phyloP scores from a whole-genome alignment of 1,140 invertebrate genomes.

The Bactericera cockerelli region DNA sequence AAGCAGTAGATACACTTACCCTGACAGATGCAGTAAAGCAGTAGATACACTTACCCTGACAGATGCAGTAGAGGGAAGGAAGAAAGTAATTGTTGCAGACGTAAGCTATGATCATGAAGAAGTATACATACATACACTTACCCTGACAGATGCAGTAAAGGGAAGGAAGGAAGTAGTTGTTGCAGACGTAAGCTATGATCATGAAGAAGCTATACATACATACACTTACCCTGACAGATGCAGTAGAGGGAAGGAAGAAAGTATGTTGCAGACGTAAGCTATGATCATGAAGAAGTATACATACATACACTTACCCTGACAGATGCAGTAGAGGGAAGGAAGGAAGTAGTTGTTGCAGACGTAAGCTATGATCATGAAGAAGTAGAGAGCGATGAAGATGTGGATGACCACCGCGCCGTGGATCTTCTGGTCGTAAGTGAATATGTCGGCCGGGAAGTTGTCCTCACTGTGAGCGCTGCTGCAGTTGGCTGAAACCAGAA shows the following conservation, averaged over 20 bases:
- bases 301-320: conserved; percentile 44
- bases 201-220: no score
- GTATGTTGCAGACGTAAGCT: no score
- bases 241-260: no score
- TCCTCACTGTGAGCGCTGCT: background rate
- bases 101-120: conserved; percentile 58
- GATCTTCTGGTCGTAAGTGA: conserved; percentile 40
- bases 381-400: conserved; percentile 56
- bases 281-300: no score
- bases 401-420: conserved; percentile 57
- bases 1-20: no score
- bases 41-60: no score
- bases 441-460: conserved; percentile 40
- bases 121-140: no score
- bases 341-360: conserved; percentile 78
- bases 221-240: no score
- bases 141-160: no score
- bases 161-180: no score
- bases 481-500: background rate
- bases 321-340: conserved; percentile 64
- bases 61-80: conserved; percentile 62
- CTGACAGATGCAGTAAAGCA: no score
- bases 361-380: conserved; percentile 58
- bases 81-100: conserved; percentile 78
- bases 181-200: no score